Base-by-base conservation (phyloP, 2,113 vertebrate genomes). In the Scatophagus argus region DNA sequence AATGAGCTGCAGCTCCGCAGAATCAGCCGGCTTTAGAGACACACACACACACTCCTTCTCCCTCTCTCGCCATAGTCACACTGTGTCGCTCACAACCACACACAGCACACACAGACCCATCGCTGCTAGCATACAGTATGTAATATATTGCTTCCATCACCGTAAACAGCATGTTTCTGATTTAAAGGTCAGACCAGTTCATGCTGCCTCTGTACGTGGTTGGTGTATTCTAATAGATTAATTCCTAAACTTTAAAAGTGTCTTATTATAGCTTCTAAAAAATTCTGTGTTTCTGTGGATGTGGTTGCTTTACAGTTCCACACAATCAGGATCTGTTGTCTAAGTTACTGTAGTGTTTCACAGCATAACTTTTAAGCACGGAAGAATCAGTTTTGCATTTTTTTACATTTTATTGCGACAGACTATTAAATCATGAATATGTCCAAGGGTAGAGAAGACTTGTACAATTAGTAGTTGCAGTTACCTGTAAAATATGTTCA, bases 1-100 rank as follows among this genome's bases (percentile, higher is more conserved):
- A 92, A 92, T 92, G 90, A 92, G 87, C 72, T 17, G 3, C 23
- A 85, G 82, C 86, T 86, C 91, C 64, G 46, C 84, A 55, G 62
- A 70, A 79, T 60, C 81, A 85, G 51, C 54, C 60, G 25, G 70
- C 83, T 83, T 56, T 56, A 65, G n/a, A 72, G 38, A 77, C 36
- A 46, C 59, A 56, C 29, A 41, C 55, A 62, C 46, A 64, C 46
- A 44, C 51, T 27, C 39, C 1, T 8, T 47, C 8, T 9, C 61
- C 49, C 29, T 31, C 34, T 67, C 43, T 32, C 38, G 27, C 9
- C 56, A 39, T 34, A 65, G 44, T 62, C 44, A 32, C 52, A 68
- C 55, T 16, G 9, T 68, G 19, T 32, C 23, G 34, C 52, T 74
- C 49, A 56, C 51, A 62, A 16, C n/a, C n/a, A n/a, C 27, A 39